phyloP scores from a whole-genome alignment of 2,797 vertebrate genomes.

The Gadopsis marmoratus region DNA sequence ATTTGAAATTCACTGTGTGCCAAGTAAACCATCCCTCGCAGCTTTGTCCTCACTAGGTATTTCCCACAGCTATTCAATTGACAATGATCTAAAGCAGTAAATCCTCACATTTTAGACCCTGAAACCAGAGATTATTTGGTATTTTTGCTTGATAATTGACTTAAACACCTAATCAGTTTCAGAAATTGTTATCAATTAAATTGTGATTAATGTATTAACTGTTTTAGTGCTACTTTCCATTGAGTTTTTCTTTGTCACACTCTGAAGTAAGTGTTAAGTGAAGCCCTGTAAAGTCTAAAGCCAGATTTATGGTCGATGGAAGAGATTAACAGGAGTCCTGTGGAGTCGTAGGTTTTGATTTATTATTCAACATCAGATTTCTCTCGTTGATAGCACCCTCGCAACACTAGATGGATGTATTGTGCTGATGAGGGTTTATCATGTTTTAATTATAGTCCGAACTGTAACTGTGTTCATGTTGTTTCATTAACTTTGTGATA shows the following conservation, averaged over 20 bases:
- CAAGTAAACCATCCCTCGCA: background rate
- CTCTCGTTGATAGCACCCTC: background rate
- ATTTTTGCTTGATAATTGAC: background rate
- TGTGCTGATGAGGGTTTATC: background rate
- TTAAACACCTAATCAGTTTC: background rate
- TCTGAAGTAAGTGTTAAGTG: background rate
- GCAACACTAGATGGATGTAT: background rate
- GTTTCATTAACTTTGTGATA: constrained; percentile 1
- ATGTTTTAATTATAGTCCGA: constrained; percentile 7
- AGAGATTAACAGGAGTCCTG: constrained; percentile 25
- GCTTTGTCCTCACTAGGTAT: background rate
- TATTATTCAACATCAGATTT: constrained; percentile 4
- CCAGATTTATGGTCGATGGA: constrained; percentile 25
- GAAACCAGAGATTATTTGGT: background rate
- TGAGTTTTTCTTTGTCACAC: background rate
- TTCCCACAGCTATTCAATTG: background rate
- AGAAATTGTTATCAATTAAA: background rate
- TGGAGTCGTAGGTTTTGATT: constrained; percentile 17
- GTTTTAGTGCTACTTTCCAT: background rate
- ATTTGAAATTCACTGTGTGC: constrained; percentile 5
- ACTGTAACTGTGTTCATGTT: background rate
- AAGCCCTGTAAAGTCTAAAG: constrained; percentile 1
- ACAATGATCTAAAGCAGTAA: background rate
- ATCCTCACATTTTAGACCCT: background rate
- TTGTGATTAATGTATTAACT: background rate